Evolutionary conservation across 2,888 invertebrate species (phyloP).

Genomic region (Chelonus formosanus): DNA sequence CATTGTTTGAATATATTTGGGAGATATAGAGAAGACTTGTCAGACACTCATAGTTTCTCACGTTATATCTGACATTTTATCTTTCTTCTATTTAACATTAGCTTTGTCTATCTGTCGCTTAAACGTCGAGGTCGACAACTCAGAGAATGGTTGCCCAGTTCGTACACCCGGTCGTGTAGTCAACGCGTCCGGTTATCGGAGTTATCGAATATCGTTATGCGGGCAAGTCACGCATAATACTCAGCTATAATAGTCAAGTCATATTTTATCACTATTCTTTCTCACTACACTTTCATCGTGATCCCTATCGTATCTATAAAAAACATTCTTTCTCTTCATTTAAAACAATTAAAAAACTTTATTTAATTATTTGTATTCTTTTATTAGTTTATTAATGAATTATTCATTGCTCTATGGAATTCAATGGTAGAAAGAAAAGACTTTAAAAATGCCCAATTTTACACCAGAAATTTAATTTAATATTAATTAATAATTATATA

Average conservation of each 20-base stretch:
- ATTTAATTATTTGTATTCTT: no score
- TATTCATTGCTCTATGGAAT: no score
- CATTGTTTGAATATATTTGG: background rate
- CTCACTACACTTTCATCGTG: no score
- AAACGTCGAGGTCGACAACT: conserved; percentile 28
- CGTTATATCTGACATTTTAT: background rate
- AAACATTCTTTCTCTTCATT: no score
- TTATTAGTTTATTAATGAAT: no score
- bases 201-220: conserved; percentile 31
- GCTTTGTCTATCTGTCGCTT: conserved; percentile 14
- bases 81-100: conserved; percentile 4
- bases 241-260: conserved; percentile 7
- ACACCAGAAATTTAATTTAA: no score
- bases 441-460: no score
- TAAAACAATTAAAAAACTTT: no score
- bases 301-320: no score
- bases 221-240: conserved; percentile 24
- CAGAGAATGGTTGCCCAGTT: conserved; percentile 18
- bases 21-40: background rate
- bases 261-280: background rate
- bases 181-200: conserved; percentile 20
- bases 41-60: conserved; percentile 6
- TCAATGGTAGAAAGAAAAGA: no score
- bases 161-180: conserved; percentile 20
- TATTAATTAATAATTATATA: no score